phyloP scores from a whole-genome alignment of 2,797 vertebrate genomes.

The Poliocrania exsul region DNA sequence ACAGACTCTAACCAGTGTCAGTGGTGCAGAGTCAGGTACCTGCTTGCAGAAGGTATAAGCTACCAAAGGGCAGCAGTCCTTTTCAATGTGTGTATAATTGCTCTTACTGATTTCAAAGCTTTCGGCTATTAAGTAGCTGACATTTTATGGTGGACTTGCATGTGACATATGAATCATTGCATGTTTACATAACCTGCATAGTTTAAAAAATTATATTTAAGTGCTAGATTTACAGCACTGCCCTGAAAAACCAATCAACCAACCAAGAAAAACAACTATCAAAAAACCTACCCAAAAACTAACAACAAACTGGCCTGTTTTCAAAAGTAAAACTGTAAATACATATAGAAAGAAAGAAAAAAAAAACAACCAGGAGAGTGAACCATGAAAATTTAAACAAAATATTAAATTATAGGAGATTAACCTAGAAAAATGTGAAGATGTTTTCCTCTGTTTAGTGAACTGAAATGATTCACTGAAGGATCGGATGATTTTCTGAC shows the following conservation, averaged over 20 bases:
- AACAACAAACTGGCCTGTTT: neutral
- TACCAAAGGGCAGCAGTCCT: neutral
- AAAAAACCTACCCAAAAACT: rapidly evolving
- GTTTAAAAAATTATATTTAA: neutral
- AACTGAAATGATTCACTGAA: neutral
- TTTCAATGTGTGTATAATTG: neutral
- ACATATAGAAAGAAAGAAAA: neutral
- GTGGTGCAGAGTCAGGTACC: neutral
- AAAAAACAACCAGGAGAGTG: neutral
- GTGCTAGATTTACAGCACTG: neutral
- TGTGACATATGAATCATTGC: neutral
- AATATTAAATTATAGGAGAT: neutral
- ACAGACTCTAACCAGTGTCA: neutral
- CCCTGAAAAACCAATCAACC: neutral
- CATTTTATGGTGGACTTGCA: neutral
- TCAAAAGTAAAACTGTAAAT: neutral
- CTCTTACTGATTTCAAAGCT: conserved; percentile 1
- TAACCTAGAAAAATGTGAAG: neutral
- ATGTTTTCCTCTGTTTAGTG: neutral
- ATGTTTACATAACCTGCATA: neutral
- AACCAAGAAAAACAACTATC: neutral
- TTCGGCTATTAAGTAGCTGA: neutral
- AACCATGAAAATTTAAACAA: neutral
- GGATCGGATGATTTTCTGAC: neutral
- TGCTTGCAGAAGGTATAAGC: neutral